phyloP scores from a whole-genome alignment of 1,140 invertebrate genomes.

The Lordiphosa clarofinis region DNA sequence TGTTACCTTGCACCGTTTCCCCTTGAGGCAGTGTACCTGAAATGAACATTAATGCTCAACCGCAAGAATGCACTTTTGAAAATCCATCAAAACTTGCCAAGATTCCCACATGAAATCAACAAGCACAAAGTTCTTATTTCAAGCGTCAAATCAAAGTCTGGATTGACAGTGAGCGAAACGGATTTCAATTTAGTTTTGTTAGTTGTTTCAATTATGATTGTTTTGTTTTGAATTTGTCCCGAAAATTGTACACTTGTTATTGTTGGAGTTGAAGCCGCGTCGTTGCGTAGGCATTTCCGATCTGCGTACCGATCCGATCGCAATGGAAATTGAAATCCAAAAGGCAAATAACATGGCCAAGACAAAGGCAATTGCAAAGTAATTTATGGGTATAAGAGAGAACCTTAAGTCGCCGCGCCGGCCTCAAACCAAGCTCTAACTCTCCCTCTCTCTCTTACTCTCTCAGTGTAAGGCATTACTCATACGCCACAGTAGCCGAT shows the following conservation, averaged over 20 bases:
- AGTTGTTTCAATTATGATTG: no score
- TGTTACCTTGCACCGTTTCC: background rate
- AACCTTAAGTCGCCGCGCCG: no score
- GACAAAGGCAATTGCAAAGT: constrained; percentile 1
- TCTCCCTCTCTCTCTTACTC: background rate
- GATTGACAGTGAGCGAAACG: no score
- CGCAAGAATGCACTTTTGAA: no score
- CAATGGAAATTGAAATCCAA: constrained; percentile 31
- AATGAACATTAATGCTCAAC: no score
- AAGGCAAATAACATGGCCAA: constrained; percentile 12
- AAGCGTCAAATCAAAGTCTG: no score
- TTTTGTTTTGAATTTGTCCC: no score
- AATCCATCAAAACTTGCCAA: no score
- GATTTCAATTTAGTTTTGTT: no score
- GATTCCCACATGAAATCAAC: no score
- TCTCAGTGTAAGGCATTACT: background rate
- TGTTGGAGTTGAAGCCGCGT: constrained; percentile 12
- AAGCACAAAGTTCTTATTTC: no score
- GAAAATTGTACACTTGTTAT: constrained; percentile 1
- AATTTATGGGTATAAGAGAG: constrained; percentile 4
- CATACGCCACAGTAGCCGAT: background rate
- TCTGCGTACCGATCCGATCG: constrained; percentile 20
- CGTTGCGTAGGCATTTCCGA: constrained; percentile 59
- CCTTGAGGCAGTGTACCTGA: no score
- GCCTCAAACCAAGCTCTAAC: background rate